Conservation (phyloP, 2,113 vertebrate species). For the Amblyopsis rosae region DNA sequence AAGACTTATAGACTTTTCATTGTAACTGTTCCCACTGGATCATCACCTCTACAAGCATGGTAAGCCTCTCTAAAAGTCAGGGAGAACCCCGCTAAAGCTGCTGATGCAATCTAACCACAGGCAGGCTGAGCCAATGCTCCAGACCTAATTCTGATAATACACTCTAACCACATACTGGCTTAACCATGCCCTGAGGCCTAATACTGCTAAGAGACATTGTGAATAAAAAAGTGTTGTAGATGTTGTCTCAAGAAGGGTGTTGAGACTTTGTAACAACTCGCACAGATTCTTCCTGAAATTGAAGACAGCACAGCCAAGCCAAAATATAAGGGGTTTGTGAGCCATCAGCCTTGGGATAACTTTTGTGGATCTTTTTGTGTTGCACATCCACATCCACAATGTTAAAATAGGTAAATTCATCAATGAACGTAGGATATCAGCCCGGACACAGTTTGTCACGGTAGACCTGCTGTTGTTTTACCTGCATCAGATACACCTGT, state of each 20-base stretch:
- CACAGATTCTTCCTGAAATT: slow-evolving; percentile 24
- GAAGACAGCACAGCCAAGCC: slow-evolving; percentile 22
- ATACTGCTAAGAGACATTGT: slow-evolving; percentile 54
- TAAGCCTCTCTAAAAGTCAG: slow-evolving; percentile 50
- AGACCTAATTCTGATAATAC: slow-evolving; percentile 59
- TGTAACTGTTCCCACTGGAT: not conserved
- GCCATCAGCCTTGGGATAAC: not conserved
- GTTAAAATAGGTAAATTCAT: slow-evolving; percentile 13
- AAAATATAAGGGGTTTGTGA: slow-evolving; percentile 18
- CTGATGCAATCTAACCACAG: slow-evolving; percentile 47
- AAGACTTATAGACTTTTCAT: too few relatives aligned
- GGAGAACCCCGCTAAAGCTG: slow-evolving; percentile 38
- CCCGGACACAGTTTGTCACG: too few relatives aligned
- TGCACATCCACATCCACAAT: not conserved
- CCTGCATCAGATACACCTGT: too few relatives aligned
- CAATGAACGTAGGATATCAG: not conserved
- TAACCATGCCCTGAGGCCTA: slow-evolving; percentile 60
- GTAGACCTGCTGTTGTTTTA: too few relatives aligned
- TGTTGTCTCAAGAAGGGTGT: slow-evolving; percentile 28
- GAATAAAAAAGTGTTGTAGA: slow-evolving; percentile 44
- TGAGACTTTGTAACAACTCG: slow-evolving; percentile 40
- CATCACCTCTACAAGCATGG: slow-evolving; percentile 30
- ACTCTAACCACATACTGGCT: slow-evolving; percentile 59
- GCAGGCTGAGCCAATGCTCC: slow-evolving; percentile 43
- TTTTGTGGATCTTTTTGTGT: slow-evolving; percentile 23